Evolutionary conservation across 2,888 invertebrate species (phyloP), one percentile per base, ranked within the genome.

Genomic region (Tipula vernalis): DNA sequence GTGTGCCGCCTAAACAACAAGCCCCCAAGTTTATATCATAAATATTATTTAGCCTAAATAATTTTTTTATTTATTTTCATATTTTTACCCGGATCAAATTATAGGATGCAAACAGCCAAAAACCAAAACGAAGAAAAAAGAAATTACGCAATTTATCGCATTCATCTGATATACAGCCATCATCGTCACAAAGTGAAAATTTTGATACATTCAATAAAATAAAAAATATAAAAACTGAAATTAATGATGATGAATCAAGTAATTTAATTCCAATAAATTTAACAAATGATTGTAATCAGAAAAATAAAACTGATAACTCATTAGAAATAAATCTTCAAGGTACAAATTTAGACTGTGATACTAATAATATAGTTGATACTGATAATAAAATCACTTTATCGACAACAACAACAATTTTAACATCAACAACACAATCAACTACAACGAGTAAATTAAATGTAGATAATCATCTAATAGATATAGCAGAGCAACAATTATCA

Each of bases 231-330:
- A 84, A 86, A 86, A 86, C 51, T 57, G 57, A 57, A 57, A 86
- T 51, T 15, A 36, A 47, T 41, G 51, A 47, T 86, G 57, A 51
- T 57, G 51, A 51, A 36, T 51, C 86, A 86, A 86, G 44, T 86
- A 86, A 86, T 86, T 86, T 86, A 86, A 86, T 86, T 42, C 91
- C 91, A 10, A 91, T 91, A 90, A 91, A 91, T 89, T 88, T 91
- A 88, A 91, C 89, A 51, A 86, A 86, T 87, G 86, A 86, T 84
- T 36, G 44, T 83, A 85, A 87, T 86, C 86, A 86, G 42, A 47
- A 47, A 36, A 47, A 47, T 8, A 86, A 39, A 36, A 36, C 39
- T 44, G 44, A 86, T 39, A 84, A 84, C 15, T 84, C 41, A 84
- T 84, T 84, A 84, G 36, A 39, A 84, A 39, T 39, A 86, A 88